Base-by-base conservation (phyloP, 2,888 invertebrate genomes). In the Rotaria socialis region DNA sequence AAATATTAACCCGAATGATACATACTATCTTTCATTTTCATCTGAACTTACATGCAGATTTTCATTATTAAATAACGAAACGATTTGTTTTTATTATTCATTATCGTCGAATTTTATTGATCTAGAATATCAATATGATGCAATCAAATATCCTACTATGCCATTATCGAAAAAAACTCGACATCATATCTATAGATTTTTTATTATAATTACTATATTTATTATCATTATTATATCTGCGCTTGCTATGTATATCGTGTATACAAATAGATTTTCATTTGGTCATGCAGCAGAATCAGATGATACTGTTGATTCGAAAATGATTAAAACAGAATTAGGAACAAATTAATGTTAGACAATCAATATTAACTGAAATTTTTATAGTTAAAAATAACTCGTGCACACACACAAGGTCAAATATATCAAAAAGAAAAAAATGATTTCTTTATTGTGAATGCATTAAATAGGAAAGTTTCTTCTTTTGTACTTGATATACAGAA, bases 11-110 rank as follows among this genome's bases (percentile, higher is more conserved):
- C 22, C 3, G 5, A 67, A 67, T 67, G 16, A 14, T 16, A 67
- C 67, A 16, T 67, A 67, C 35, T 67, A 67, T 67, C 67, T 67
- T 67, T 16, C 35, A 67, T 67, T 67, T 67, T 67, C 67, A 16
- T 67, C 67, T 27, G 67, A 67, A 67, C n/a, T 67, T 16, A 67
- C 11, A 11, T 67, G 67, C 6, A 27, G 67, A 35, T 67, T 27
- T 67, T 67, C 67, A 67, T 27, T 5, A 67, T 27, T 27, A 67
- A 27, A 67, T 16, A 67, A 67, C 35, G 67, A 67, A 67, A 35
- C 35, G 11, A 67, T 27, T 27, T 67, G 67, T 67, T 67, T 67
- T 35, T 67, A 67, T 67, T 35, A 67, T 35, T n/a, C 67, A 27
- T 4, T 27, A 67, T 27, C 67, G 8, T 35, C 67, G 6, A 67